Conservation (phyloP, 2,888 invertebrate genomes). For the Aphidius colemani region DNA sequence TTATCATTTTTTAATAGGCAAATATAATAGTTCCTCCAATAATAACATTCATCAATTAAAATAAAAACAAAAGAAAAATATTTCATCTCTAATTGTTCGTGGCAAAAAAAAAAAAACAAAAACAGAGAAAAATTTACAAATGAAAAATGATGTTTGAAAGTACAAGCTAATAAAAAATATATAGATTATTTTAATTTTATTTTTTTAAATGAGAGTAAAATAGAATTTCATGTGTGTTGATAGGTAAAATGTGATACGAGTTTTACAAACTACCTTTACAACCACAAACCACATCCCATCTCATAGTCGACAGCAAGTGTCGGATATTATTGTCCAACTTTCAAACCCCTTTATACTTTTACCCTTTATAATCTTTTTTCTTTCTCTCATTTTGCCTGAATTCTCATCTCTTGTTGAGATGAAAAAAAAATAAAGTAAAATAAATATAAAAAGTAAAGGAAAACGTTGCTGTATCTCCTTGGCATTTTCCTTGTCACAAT, state of each 20-base stretch:
- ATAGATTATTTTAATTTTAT: too few species aligned
- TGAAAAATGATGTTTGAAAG: too few species aligned
- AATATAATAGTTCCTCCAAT: too few species aligned
- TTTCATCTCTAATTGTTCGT: too few species aligned
- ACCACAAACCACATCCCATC: too few species aligned
- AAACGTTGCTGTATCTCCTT: slow-evolving; percentile 2
- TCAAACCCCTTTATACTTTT: slow-evolving; percentile 41
- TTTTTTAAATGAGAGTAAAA: slow-evolving; percentile 10
- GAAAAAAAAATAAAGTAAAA: too few species aligned
- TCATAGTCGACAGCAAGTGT: slow-evolving; percentile 38
- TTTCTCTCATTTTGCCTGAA: slow-evolving; percentile 20
- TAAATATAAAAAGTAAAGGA: not conserved
- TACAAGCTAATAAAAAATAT: too few species aligned
- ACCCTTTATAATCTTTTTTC: slow-evolving; percentile 21
- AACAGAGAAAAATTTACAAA: too few species aligned
- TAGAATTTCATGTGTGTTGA: slow-evolving; percentile 30
- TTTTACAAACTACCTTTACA: slow-evolving; percentile 43
- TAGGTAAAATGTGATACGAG: slow-evolving; percentile 38
- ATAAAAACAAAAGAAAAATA: too few species aligned
- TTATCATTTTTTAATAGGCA: too few species aligned
- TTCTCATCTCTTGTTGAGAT: not conserved
- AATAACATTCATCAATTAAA: too few species aligned
- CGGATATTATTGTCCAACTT: slow-evolving; percentile 53
- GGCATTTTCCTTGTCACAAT: not conserved
- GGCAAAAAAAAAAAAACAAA: too few species aligned